phyloP scores from a whole-genome alignment of 37 sponge, comb jelly and placozoan species.

The Lycopodina hypogea region DNA sequence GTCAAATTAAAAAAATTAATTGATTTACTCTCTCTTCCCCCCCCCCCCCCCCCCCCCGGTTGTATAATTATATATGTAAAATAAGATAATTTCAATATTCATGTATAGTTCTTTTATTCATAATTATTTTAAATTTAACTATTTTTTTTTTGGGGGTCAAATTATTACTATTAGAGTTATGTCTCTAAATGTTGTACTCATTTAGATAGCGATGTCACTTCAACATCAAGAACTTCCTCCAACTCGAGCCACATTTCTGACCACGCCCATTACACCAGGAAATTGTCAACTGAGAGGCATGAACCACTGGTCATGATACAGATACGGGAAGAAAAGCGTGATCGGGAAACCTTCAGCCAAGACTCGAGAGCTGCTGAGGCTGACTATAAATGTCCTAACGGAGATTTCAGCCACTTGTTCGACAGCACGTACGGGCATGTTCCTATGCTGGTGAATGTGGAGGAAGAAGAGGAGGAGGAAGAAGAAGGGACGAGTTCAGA shows the following conservation, averaged over 20 bases:
- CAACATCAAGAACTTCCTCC: not conserved
- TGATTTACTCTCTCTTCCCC: too few relatives aligned
- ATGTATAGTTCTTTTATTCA: too few relatives aligned
- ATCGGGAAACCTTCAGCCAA: not conserved
- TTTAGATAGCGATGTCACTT: too few relatives aligned
- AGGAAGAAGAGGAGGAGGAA: not conserved
- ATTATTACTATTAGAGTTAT: too few relatives aligned
- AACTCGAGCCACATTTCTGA: not conserved
- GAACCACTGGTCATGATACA: slow-evolving; percentile 42
- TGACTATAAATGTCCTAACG: not conserved
- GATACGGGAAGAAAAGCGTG: slow-evolving; percentile 16
- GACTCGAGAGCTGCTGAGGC: too few relatives aligned
- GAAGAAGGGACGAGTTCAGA: not conserved
- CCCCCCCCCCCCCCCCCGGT: too few relatives aligned
- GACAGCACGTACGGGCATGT: slow-evolving; percentile 10
- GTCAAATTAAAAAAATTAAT: too few relatives aligned
- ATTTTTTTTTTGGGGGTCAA: too few relatives aligned
- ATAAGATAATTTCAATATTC: too few relatives aligned
- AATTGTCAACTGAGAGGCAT: not conserved
- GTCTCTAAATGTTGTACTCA: too few relatives aligned
- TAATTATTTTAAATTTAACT: too few relatives aligned
- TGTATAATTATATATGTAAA: too few relatives aligned
- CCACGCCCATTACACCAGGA: not conserved
- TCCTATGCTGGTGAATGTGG: not conserved
- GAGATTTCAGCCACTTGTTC: slow-evolving; percentile 28